Conservation (phyloP, 2,113 vertebrate species). For the Lasiurus borealis region DNA sequence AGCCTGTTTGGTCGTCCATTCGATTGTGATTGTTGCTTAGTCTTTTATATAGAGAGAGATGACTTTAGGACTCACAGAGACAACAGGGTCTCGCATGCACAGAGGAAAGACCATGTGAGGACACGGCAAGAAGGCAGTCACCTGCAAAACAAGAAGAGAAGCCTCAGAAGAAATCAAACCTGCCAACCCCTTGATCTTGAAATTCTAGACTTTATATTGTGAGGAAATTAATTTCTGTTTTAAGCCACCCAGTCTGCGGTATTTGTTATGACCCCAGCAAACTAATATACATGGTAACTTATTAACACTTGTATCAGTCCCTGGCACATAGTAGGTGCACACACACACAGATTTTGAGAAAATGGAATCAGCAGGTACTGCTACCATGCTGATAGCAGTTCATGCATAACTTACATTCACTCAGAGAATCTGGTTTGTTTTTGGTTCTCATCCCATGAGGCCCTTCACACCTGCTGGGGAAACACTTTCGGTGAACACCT, state of each 20-base stretch:
- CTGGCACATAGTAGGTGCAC: neutral
- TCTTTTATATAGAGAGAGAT: neutral
- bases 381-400: conserved; percentile 37
- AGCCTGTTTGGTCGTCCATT: too few relatives aligned
- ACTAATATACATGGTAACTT: neutral
- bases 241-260: neutral
- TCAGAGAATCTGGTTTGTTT: conserved; percentile 69
- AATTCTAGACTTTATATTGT: neutral
- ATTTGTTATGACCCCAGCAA: neutral
- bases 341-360: neutral
- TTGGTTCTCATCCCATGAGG: conserved; percentile 66
- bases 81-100: accelerated
- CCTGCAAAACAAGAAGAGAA: neutral
- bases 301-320: neutral
- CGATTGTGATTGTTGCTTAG: too few relatives aligned
- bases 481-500: conserved; percentile 66
- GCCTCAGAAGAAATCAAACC: neutral
- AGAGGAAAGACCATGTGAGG: neutral
- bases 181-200: neutral
- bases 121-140: neutral
- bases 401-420: conserved; percentile 67
- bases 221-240: neutral
- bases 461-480: conserved; percentile 50
- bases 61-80: neutral
- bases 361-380: neutral